These are phyloP conservation scores for Herminia tarsipennalis DNA, from an alignment of 2,888 invertebrate genomes.

Conservation along the genomic window DNA sequence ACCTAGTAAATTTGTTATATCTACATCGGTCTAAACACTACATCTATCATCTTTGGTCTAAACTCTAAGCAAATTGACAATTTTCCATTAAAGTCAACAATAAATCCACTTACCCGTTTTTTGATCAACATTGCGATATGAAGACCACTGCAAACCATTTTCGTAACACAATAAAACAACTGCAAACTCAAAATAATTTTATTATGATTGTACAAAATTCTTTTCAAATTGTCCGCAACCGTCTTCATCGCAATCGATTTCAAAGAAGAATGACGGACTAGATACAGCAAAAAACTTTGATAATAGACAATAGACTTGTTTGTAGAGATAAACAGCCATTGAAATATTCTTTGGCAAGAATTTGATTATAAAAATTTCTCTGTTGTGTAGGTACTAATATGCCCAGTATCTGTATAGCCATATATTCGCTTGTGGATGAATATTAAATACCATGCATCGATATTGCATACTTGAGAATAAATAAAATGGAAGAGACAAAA, in stretches of 20 bases:
- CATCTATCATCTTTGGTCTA: too few species aligned
- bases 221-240: conserved; percentile 5
- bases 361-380: not conserved
- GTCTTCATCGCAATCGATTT: conserved; percentile 2
- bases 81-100: too few species aligned
- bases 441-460: too few species aligned
- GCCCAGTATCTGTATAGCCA: too few species aligned
- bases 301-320: conserved; percentile 3
- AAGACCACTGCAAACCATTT: conserved; percentile 16
- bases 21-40: too few species aligned
- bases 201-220: conserved; percentile 13
- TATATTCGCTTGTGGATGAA: too few species aligned
- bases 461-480: too few species aligned
- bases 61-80: too few species aligned
- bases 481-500: too few species aligned
- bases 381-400: too few species aligned
- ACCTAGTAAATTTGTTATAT: too few species aligned
- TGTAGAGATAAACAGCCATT: conserved; percentile 16
- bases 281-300: not conserved
- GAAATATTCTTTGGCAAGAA: conserved; percentile 13
- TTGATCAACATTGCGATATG: conserved; percentile 3
- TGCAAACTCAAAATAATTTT: conserved; percentile 14
- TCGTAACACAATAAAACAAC: conserved; percentile 10
- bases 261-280: not conserved
- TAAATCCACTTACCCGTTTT: conserved; percentile 7